Conservation (phyloP, 1,140 invertebrate genomes). For the Cotesia typhae region DNA sequence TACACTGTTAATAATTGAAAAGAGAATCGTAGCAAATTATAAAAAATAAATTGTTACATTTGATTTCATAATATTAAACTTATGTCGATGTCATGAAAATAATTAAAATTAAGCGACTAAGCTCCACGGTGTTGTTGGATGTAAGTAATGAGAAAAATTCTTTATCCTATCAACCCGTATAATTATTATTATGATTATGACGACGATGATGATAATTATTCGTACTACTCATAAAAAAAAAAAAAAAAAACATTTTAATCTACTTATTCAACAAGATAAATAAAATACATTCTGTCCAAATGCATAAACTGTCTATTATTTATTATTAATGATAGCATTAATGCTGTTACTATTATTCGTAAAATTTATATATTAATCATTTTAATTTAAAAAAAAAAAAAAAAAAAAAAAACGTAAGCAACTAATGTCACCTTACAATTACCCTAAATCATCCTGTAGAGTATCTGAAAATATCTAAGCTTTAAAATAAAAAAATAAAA, state of each 20-base stretch:
- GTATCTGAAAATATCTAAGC: background rate
- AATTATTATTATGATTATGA: constrained; percentile 48
- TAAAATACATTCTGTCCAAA: constrained; percentile 66
- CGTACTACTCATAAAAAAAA: constrained; percentile 66
- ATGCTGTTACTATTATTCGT: too few species aligned
- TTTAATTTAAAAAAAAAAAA: background rate
- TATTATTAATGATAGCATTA: constrained; percentile 16
- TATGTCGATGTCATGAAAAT: constrained; percentile 65
- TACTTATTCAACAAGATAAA: constrained; percentile 65
- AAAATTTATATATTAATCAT: background rate
- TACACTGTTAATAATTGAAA: constrained; percentile 26
- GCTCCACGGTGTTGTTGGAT: constrained; percentile 64
- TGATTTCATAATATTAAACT: constrained; percentile 61
- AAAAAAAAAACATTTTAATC: constrained; percentile 65
- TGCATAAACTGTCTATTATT: constrained; percentile 39
- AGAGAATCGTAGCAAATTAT: constrained; percentile 23
- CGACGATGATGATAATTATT: constrained; percentile 59
- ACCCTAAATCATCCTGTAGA: too few species aligned
- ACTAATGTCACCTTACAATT: too few species aligned
- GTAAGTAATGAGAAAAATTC: constrained; percentile 54
- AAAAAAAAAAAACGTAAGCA: too few species aligned
- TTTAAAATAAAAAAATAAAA: too few species aligned
- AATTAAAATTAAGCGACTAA: constrained; percentile 57
- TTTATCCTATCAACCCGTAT: constrained; percentile 65
- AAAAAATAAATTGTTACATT: constrained; percentile 50